Base-by-base conservation (phyloP, 2,797 vertebrate species). In the Tympanoctomys barrerae region DNA sequence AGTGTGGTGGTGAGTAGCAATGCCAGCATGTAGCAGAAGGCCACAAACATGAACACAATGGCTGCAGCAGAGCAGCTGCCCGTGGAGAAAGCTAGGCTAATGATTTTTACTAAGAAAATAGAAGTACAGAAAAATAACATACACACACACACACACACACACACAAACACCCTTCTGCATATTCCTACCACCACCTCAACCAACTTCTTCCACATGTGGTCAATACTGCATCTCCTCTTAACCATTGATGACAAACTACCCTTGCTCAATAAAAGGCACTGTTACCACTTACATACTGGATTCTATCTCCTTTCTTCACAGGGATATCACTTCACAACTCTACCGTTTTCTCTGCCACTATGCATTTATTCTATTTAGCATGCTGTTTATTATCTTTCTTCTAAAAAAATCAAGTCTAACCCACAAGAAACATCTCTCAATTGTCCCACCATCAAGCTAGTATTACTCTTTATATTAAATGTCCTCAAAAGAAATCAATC, bases 401-500 rank as follows among this genome's bases (percentile, higher is more conserved):
- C 68, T 62, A 81, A 85, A 89, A 61, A 81, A 66, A 19, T 42
- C 84, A 62, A 62, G 33, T 62, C 70, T 33, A 90, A 86, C 70
- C 54, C 49, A 82, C 68, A 62, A 62, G 46, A 91, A 73, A 88
- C 49, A 42, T 26, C 46, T 87, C 46, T 87, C 49, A 66, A 42
- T 19, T 33, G 28, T 42, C 22, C 64, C 16, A 73, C 36, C 42
- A 54, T 66, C 2, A 7, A 88, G 61, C 79, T 80, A 54, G 2
- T 26, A 12, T 73, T 70, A n/a, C 52, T 87, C 49, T 88, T 83
- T 22, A 28, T 4, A 75, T 24, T 59, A 96, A 73, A 93, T 62
- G 11, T 84, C 42, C 18, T 71, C 54, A 64, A 89, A 85, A 92
- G 42, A 95, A 89, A 66, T 57, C 4, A 73, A 64, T 62, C 80